Evolutionary conservation across 2,888 invertebrate genomes (phyloP).

Genomic region (Orchesellides sinensis): DNA sequence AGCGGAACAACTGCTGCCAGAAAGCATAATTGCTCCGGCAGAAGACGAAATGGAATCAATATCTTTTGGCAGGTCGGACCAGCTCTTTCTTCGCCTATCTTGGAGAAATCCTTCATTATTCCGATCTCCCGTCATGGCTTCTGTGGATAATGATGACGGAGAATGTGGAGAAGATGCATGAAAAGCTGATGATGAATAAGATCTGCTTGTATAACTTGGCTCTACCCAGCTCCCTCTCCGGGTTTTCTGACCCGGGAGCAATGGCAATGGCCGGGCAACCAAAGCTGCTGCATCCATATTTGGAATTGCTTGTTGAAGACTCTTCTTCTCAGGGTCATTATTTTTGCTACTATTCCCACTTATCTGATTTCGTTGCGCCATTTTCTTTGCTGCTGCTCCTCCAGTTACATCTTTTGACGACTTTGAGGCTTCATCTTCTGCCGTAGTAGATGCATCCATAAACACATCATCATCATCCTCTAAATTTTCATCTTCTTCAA

Average conservation of each 20-base stretch:
- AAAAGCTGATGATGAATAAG: slow-evolving; percentile 40
- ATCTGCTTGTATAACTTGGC: slow-evolving; percentile 29
- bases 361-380: slow-evolving; percentile 33
- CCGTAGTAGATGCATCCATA: slow-evolving; percentile 70
- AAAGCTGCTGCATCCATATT: slow-evolving; percentile 38
- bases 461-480: slow-evolving; percentile 72
- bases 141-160: slow-evolving; percentile 27
- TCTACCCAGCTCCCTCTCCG: slow-evolving; percentile 72
- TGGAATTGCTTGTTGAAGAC: slow-evolving; percentile 30
- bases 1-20: slow-evolving; percentile 38
- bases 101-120: slow-evolving; percentile 24
- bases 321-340: slow-evolving; percentile 41
- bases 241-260: slow-evolving; percentile 67
- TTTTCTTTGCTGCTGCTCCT: slow-evolving; percentile 11
- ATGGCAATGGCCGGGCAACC: slow-evolving; percentile 43
- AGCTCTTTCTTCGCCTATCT: slow-evolving; percentile 69
- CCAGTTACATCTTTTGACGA: slow-evolving; percentile 8
- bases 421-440: slow-evolving; percentile 57
- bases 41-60: slow-evolving; percentile 47
- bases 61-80: slow-evolving; percentile 72
- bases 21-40: slow-evolving; percentile 44
- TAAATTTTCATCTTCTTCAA: slow-evolving; percentile 36
- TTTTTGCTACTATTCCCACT: slow-evolving; percentile 52
- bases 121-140: slow-evolving; percentile 18
- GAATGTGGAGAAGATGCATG: slow-evolving; percentile 5